phyloP scores from a whole-genome alignment of 2,888 invertebrate genomes.

The Cataglyphis cursor region DNA sequence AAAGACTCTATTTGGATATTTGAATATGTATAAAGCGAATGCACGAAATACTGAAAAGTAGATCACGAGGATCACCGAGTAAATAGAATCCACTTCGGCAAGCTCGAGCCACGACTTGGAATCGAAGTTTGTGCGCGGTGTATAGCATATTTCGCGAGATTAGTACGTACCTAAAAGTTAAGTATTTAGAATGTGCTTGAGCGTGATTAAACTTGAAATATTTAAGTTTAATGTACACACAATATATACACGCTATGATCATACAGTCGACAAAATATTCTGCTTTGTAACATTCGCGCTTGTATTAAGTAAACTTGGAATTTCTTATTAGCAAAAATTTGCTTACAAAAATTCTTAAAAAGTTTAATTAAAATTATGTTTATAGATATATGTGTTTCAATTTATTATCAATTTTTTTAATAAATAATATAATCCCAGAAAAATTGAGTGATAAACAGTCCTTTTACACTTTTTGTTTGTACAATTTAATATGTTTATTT shows the following conservation, averaged over 20 bases:
- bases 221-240: slow-evolving; percentile 14
- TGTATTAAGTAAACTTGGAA: not conserved
- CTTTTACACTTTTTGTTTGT: not conserved
- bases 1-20: slow-evolving; percentile 66
- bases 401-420: not conserved
- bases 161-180: slow-evolving; percentile 28
- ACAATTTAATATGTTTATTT: not conserved
- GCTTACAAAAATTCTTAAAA: not conserved
- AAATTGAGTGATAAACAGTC: not conserved
- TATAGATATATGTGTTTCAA: not conserved
- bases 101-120: slow-evolving; percentile 51
- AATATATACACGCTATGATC: no score
- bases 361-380: not conserved
- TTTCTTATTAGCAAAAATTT: not conserved
- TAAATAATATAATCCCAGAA: not conserved
- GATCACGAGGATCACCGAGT: slow-evolving; percentile 71
- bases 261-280: not conserved
- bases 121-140: slow-evolving; percentile 40
- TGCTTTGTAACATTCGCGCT: not conserved
- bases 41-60: slow-evolving; percentile 62
- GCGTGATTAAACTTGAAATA: slow-evolving; percentile 26
- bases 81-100: slow-evolving; percentile 68
- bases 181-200: not conserved
- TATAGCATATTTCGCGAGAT: slow-evolving; percentile 21
- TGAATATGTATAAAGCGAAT: slow-evolving; percentile 72